These are phyloP conservation scores for Notothenia coriiceps DNA, from an alignment of 2,113 vertebrate genomes.

Conservation along the genomic window DNA sequence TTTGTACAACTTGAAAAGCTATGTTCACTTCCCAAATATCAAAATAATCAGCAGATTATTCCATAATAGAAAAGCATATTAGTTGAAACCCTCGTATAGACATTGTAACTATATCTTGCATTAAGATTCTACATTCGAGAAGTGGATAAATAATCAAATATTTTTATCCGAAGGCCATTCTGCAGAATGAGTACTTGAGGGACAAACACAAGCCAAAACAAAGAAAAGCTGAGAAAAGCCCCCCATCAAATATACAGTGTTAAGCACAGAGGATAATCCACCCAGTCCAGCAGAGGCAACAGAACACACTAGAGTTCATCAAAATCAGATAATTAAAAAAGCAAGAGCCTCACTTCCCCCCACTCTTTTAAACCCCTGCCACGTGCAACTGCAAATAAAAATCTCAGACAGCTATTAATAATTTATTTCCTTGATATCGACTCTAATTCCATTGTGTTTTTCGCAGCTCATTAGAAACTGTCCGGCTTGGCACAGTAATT, in stretches of 20 bases:
- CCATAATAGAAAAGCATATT: neutral
- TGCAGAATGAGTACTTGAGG: neutral
- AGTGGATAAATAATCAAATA: neutral
- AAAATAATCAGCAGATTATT: too few relatives aligned
- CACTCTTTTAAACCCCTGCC: slow-evolving; percentile 51
- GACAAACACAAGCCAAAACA: slow-evolving; percentile 20
- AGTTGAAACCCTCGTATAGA: neutral
- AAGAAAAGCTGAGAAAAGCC: slow-evolving; percentile 14
- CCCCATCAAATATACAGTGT: slow-evolving; percentile 25
- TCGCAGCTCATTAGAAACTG: slow-evolving; percentile 74
- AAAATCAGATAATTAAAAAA: slow-evolving; percentile 67
- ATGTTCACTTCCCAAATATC: too few relatives aligned
- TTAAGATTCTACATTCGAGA: neutral
- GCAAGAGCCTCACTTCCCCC: slow-evolving; percentile 35
- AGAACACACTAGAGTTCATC: slow-evolving; percentile 59
- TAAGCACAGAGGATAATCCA: slow-evolving; percentile 50
- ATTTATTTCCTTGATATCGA: slow-evolving; percentile 76
- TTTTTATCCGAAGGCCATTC: neutral
- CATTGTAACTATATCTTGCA: too few relatives aligned
- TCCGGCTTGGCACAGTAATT: slow-evolving; percentile 67
- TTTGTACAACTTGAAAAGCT: too few relatives aligned
- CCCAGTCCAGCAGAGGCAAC: slow-evolving; percentile 41
- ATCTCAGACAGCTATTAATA: slow-evolving; percentile 75
- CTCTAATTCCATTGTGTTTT: slow-evolving; percentile 73
- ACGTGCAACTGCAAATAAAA: slow-evolving; percentile 75